These are phyloP conservation scores for Callithrix jacchus DNA, from an alignment of 2,113 vertebrate species.

Conservation along the genomic window DNA sequence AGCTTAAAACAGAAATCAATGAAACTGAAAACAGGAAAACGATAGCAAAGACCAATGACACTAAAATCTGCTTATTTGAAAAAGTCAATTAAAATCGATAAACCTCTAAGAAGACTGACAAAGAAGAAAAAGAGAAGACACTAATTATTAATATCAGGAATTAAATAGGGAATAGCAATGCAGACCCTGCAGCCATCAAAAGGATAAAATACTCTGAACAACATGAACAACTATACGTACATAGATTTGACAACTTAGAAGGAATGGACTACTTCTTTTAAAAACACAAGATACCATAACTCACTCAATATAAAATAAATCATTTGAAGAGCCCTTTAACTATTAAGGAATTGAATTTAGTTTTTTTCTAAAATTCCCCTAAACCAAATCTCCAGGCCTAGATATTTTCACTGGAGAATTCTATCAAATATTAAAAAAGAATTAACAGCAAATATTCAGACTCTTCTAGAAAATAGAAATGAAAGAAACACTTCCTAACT, in stretches of 20 bases:
- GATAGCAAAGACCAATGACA: not conserved
- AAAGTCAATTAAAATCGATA: not conserved
- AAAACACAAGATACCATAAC: not conserved
- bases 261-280: not conserved
- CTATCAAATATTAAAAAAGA: not conserved
- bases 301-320: not conserved
- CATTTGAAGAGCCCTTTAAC: not conserved
- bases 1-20: not conserved
- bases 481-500: not conserved
- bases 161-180: not conserved
- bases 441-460: not conserved
- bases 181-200: not conserved
- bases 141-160: not conserved
- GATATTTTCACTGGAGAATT: conserved; percentile 5
- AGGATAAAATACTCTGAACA: not conserved
- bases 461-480: conserved; percentile 19
- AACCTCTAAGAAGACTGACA: not conserved
- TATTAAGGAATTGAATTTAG: not conserved
- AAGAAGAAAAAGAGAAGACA: not conserved
- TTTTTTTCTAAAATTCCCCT: not conserved
- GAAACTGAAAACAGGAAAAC: not conserved
- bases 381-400: not conserved
- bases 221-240: not conserved
- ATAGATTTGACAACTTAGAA: not conserved
- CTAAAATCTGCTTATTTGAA: not conserved